phyloP scores from a whole-genome alignment of 2,888 invertebrate genomes.

The Megamerina dolium region DNA sequence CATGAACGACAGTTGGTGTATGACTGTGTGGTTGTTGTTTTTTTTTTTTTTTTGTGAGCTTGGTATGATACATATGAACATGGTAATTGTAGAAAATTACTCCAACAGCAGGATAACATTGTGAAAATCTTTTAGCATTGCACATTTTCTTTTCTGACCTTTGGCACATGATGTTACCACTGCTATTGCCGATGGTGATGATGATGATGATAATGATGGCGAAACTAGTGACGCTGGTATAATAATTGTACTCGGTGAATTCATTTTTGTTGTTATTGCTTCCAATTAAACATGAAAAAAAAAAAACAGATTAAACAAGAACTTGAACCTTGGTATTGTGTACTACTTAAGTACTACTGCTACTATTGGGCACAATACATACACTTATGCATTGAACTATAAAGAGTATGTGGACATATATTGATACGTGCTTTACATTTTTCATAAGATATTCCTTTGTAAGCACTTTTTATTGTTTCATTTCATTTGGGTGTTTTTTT shows the following conservation, averaged over 20 bases:
- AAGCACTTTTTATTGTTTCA: constrained; percentile 3
- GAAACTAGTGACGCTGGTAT: no score
- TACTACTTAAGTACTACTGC: background rate
- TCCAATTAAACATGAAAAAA: background rate
- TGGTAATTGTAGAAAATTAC: constrained; percentile 43
- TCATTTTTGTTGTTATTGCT: no score
- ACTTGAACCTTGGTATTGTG: no score
- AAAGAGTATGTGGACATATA: no score
- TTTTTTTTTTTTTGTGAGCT: no score
- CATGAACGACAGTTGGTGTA: background rate
- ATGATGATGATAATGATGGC: no score
- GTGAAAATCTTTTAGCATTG: constrained; percentile 16
- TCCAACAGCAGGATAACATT: constrained; percentile 18
- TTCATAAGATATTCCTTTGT: constrained; percentile 29
- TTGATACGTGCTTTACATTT: constrained; percentile 40
- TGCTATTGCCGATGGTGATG: no score
- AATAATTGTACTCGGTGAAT: no score
- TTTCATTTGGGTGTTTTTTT: no score
- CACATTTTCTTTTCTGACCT: constrained; percentile 15
- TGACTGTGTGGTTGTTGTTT: constrained; percentile 6
- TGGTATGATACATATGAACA: constrained; percentile 19
- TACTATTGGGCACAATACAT: no score
- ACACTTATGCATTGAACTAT: no score
- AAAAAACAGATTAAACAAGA: no score
- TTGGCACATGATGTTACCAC: constrained; percentile 31